phyloP scores from a whole-genome alignment of 2,797 vertebrate species.

The Neopelma chrysocephalum region DNA sequence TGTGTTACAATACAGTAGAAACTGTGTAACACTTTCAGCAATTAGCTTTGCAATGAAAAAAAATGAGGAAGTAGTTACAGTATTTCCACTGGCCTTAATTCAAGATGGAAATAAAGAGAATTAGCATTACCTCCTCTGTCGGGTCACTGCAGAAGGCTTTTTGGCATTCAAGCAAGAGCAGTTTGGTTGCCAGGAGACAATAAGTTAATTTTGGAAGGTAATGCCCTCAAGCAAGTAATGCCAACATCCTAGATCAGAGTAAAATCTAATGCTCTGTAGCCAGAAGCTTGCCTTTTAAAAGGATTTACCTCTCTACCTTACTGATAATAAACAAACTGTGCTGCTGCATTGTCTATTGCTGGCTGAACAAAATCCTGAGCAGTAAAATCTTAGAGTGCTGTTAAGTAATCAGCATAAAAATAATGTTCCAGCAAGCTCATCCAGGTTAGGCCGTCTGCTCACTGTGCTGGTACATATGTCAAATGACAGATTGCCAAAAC shows the following conservation, averaged over 20 bases:
- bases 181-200: constrained; percentile 57
- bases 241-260: background rate
- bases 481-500: constrained; percentile 25
- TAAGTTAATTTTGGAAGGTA: constrained; percentile 63
- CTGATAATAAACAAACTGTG: background rate
- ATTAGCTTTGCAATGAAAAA: background rate
- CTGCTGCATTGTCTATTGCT: background rate
- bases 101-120: background rate
- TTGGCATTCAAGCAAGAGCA: background rate
- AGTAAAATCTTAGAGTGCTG: background rate
- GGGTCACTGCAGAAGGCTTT: constrained; percentile 11
- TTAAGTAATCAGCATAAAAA: constrained; percentile 31
- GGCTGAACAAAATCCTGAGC: background rate
- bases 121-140: background rate
- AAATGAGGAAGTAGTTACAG: background rate
- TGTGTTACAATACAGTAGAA: background rate
- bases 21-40: background rate
- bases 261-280: background rate
- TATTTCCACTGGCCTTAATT: constrained; percentile 1
- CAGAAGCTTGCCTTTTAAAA: constrained; percentile 21
- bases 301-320: background rate
- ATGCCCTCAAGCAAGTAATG: constrained; percentile 35
- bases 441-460: constrained; percentile 48
- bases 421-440: background rate
- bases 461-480: constrained; percentile 12